A percentile compares a stretch with the other conserved stretches of the same genome.
phyloP scores from a whole-genome alignment of 2,113 vertebrate genomes.

The Hippocampus comes region DNA sequence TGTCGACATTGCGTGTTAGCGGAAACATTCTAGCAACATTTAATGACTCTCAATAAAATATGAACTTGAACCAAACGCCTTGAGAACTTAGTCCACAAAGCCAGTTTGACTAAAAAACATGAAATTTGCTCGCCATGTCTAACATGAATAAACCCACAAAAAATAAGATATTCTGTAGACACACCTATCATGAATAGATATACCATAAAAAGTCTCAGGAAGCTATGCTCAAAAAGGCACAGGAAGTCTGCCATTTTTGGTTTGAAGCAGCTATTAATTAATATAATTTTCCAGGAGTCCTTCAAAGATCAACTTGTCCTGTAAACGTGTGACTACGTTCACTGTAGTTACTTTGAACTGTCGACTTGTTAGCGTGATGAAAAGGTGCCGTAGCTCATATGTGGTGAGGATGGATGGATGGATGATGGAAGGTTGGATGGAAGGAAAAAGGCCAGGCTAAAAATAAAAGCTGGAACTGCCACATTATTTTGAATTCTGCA shows the following conservation, averaged over 20 bases:
- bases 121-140: too few species aligned
- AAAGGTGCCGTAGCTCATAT: neutral
- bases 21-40: too few species aligned
- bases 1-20: too few species aligned
- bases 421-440: neutral
- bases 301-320: neutral
- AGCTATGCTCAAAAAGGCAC: neutral
- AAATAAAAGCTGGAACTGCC: slow-evolving; percentile 20
- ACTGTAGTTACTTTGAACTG: neutral
- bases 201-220: neutral
- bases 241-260: neutral
- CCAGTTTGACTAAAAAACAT: too few species aligned
- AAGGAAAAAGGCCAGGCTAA: slow-evolving; percentile 3
- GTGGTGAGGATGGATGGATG: neutral
- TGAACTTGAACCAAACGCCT: too few species aligned
- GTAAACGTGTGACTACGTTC: too few species aligned
- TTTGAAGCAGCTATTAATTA: neutral
- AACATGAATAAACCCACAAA: too few species aligned
- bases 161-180: neutral
- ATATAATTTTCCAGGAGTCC: neutral
- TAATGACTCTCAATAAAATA: too few species aligned
- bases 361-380: neutral
- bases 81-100: too few species aligned
- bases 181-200: neutral
- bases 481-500: too few species aligned